These are phyloP conservation scores for Phrynocephalus forsythii DNA, from an alignment of 2,797 vertebrate species.

Conservation along the genomic window DNA sequence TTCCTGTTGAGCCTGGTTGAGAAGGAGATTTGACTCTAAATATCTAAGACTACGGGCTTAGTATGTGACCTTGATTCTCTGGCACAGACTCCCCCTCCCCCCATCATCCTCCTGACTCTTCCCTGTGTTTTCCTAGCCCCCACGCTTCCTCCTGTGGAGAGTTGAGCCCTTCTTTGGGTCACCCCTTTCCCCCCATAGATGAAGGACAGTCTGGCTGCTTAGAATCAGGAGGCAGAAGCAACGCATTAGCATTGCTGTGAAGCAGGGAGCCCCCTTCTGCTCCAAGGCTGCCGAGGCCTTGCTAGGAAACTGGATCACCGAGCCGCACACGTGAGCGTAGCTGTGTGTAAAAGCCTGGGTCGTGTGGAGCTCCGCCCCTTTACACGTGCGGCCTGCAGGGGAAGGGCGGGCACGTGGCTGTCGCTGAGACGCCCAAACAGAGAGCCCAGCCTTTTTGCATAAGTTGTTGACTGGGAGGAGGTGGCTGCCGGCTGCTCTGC, in stretches of 20 bases:
- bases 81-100: neutral
- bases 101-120: neutral
- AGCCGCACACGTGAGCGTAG: slow-evolving; percentile 63
- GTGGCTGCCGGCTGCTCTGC: slow-evolving; percentile 25
- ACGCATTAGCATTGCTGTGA: neutral
- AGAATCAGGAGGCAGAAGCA: neutral
- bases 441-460: slow-evolving; percentile 68
- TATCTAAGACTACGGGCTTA: no score
- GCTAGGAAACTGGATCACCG: slow-evolving; percentile 47
- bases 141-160: neutral
- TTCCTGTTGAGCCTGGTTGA: neutral
- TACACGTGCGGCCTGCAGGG: slow-evolving; percentile 63
- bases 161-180: neutral
- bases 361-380: slow-evolving; percentile 66
- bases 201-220: neutral
- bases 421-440: neutral
- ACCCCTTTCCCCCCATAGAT: accelerated
- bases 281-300: slow-evolving; percentile 22
- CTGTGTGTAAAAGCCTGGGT: slow-evolving; percentile 2
- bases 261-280: neutral
- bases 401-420: slow-evolving; percentile 49
- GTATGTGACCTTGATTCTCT: neutral
- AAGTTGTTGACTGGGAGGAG: slow-evolving; percentile 64
- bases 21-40: neutral
- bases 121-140: neutral